Conservation (phyloP, 1,140 invertebrate species). For the Hycleus cichorii region DNA sequence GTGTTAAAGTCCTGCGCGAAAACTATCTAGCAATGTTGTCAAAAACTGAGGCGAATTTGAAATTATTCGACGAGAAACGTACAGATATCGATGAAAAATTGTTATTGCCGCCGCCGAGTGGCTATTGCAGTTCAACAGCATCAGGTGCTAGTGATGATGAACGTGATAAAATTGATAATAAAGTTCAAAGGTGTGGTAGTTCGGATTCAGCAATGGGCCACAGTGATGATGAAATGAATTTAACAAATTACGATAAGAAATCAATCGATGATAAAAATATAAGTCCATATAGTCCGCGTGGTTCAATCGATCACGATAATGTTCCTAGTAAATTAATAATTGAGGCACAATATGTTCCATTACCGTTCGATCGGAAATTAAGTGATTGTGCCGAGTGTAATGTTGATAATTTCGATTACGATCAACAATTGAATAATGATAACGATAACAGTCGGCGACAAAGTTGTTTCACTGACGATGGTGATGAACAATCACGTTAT, state of each 20-base stretch:
- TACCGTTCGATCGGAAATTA: slow-evolving; percentile 31
- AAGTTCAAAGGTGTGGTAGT: slow-evolving; percentile 43
- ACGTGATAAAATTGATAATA: slow-evolving; percentile 21
- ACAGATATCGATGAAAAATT: slow-evolving; percentile 15
- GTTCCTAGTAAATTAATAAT: slow-evolving; percentile 37
- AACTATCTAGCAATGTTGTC: slow-evolving; percentile 33
- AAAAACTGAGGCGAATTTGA: slow-evolving; percentile 15
- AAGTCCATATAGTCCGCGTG: slow-evolving; percentile 27
- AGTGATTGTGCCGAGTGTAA: slow-evolving; percentile 26
- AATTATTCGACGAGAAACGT: neutral
- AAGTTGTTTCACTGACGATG: slow-evolving; percentile 44
- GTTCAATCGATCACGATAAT: slow-evolving; percentile 32
- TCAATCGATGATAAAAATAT: slow-evolving; percentile 1
- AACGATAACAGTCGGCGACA: slow-evolving; percentile 40
- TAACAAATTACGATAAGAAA: slow-evolving; percentile 31
- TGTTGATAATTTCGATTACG: slow-evolving; percentile 28
- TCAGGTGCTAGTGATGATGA: slow-evolving; percentile 36
- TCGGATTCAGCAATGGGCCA: slow-evolving; percentile 48
- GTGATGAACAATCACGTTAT: slow-evolving; percentile 37
- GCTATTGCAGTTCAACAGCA: slow-evolving; percentile 35
- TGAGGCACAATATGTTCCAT: slow-evolving; percentile 33
- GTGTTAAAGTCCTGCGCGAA: slow-evolving; percentile 30
- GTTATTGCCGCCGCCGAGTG: slow-evolving; percentile 30
- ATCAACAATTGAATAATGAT: neutral
- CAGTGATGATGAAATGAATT: slow-evolving; percentile 46